Base-by-base conservation (phyloP, 1,140 invertebrate species). In the Ridgeia piscesae region DNA sequence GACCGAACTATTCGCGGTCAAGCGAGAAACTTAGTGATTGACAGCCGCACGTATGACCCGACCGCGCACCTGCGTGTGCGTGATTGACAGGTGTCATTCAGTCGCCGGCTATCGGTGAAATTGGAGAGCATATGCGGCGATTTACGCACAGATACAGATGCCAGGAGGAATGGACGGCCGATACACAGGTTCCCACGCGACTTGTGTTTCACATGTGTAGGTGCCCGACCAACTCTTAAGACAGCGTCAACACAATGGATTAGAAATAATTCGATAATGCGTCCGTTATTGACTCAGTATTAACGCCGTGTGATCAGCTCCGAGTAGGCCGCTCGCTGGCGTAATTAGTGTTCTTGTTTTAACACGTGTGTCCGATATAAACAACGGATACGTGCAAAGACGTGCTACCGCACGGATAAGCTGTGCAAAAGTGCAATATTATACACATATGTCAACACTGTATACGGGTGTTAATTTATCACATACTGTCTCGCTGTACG, bases 181-280 rank as follows among this genome's bases (percentile, higher is more conserved):
- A 6, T 31, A 21, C 58, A 4, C 11, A 27, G 17, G 14, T 77
- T 77, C 58, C 58, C 58, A 77, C 58, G 58, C 0, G 58, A 77
- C 58, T 77, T 77, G 11, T 77, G 27, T 77, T 77, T 21, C 58
- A 21, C 2, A 2, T 8, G 0, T 17, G 17, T 21, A 9, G 58
- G 11, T 77, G 42, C 11, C 42, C 42, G 42, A 11, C 42, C 42
- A 6, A 11, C 58, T 77, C 58, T 77, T 77, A 4, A 77, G 58
- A 77, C 58, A 21, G 2, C 58, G 58, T 77, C 58, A 77, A 77
- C 58, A 77, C 58, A 77, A 77, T 77, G 58, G 58, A 77, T 77
- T 77, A 77, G 58, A 77, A 77, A 77, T 77, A 77, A 77, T 77
- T 77, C 58, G 58, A 77, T 77, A 77, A 21, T 77, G 58, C 58